Evolutionary conservation across 2,797 vertebrate species (phyloP).

Genomic region (Acanthopagrus latus): DNA sequence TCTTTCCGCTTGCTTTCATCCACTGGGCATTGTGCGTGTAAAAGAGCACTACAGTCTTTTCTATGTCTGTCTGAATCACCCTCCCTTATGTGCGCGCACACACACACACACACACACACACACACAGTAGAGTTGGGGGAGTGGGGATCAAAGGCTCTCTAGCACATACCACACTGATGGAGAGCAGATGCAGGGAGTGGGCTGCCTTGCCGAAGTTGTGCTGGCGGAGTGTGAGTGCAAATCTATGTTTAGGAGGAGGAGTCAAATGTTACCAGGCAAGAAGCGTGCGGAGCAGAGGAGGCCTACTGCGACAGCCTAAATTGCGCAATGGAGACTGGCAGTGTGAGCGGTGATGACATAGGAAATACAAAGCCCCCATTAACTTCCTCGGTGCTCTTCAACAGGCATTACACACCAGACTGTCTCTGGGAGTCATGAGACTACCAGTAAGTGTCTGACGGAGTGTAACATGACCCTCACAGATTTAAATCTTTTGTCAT

Average conservation of each 20-base stretch:
- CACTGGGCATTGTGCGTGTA: slow-evolving; percentile 75
- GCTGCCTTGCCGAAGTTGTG: slow-evolving; percentile 75
- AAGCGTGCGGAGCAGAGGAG: slow-evolving; percentile 54
- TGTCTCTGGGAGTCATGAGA: slow-evolving; percentile 42
- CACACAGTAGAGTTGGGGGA: slow-evolving; percentile 49
- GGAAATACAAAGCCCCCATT: slow-evolving; percentile 56
- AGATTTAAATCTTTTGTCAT: slow-evolving; percentile 9
- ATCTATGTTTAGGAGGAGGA: slow-evolving; percentile 78
- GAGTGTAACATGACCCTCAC: slow-evolving; percentile 12
- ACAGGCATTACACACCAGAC: slow-evolving; percentile 35
- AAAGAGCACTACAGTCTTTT: slow-evolving; percentile 74
- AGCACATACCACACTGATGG: slow-evolving; percentile 87
- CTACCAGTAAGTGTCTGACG: slow-evolving; percentile 3
- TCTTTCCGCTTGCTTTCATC: slow-evolving; percentile 73
- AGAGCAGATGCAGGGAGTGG: slow-evolving; percentile 87
- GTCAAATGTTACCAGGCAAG: slow-evolving; percentile 73
- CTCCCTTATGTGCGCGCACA: slow-evolving; percentile 39
- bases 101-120: slow-evolving; percentile 38
- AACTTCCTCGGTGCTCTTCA: slow-evolving; percentile 43
- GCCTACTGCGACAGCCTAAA: slow-evolving; percentile 39
- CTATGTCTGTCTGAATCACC: slow-evolving; percentile 71
- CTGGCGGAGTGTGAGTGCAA: slow-evolving; percentile 70
- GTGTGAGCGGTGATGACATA: slow-evolving; percentile 61
- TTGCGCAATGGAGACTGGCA: slow-evolving; percentile 61
- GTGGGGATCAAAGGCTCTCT: slow-evolving; percentile 83